Base-by-base conservation (phyloP, 2,113 vertebrate species). In the Anguilla rostrata region DNA sequence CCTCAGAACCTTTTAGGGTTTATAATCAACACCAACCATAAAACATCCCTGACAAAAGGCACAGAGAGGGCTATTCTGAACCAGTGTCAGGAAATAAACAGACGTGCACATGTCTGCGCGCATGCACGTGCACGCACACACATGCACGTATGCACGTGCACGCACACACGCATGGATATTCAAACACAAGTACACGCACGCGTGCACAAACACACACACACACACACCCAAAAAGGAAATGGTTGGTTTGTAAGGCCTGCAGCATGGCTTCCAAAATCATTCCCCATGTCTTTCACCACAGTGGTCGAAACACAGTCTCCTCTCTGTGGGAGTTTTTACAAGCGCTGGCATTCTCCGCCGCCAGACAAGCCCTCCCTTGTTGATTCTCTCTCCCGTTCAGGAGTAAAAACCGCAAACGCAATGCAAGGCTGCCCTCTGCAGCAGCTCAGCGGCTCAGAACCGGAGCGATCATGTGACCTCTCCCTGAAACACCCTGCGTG, bases 401-500 rank as follows among this genome's bases (percentile, higher is more conserved):
- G 9, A 34, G 71, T 34, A 29, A 75, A 75, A 75, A 75, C 71
- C n/a, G 49, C 41, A 63, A 78, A 81, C 86, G 88, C 81, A 89
- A 88, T 90, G 63, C 93, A 92, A 94, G 89, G 41, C 91, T 93
- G 92, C 66, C 93, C 92, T 94, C 95, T 94, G 91, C 91, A 92
- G 94, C 91, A 14, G 1, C 0, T 15, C 1, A 15, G 5, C 5
- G 82, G 78, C 60, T 22, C 18, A 75, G 9, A 39, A 60, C 43
- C 92, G 87, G 92, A 91, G 84, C 41, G 66, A 18, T 12, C 29
- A 4, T 46, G 79, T 8, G 46, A 83, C 53, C 53, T 80, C 60
- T 84, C 41, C 79, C 15, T 84, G 49, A 85, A 83, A 20, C 82
- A 83, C 43, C 41, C 57, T 9, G 66, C 29, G 82, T 20, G n/a